phyloP scores from a whole-genome alignment of 2,113 vertebrate species.

The Indicator indicator region DNA sequence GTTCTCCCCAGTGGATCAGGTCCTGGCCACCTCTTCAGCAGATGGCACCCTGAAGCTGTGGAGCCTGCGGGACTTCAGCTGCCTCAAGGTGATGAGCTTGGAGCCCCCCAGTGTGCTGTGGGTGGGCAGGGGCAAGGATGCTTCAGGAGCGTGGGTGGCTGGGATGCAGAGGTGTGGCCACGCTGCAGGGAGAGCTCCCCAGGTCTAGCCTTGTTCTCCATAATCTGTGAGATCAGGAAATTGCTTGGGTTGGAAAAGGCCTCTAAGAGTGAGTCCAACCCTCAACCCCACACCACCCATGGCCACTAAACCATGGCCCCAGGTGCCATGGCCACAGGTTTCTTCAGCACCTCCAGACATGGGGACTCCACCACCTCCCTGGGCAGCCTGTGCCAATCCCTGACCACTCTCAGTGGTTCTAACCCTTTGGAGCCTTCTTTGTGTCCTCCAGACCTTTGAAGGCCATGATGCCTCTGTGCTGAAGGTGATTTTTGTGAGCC shows the following conservation, averaged over 20 bases:
- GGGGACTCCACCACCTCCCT: too few species aligned
- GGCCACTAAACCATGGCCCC: too few species aligned
- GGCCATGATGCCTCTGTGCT: slow-evolving; percentile 96
- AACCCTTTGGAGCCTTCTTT: background rate
- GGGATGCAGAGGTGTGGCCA: background rate
- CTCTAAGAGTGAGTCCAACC: too few species aligned
- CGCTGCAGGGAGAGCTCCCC: background rate
- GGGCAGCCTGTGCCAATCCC: too few species aligned
- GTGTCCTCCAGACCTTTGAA: slow-evolving; percentile 88
- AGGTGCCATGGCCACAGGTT: too few species aligned
- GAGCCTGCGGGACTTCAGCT: slow-evolving; percentile 92
- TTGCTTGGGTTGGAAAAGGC: too few species aligned
- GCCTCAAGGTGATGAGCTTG: slow-evolving; percentile 85
- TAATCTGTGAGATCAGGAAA: too few species aligned
- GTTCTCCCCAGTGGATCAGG: slow-evolving; percentile 94
- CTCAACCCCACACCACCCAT: too few species aligned
- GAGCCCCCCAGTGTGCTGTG: too few species aligned
- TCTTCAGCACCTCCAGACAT: too few species aligned
- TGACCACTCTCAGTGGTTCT: too few species aligned
- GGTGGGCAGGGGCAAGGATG: background rate
- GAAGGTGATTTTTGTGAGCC: slow-evolving; percentile 91
- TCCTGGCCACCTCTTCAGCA: slow-evolving; percentile 90
- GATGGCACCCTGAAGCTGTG: slow-evolving; percentile 92
- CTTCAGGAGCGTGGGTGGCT: background rate
- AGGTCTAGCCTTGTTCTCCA: background rate